phyloP scores from a whole-genome alignment of 2,797 vertebrate species.

The Danio albolineatus region DNA sequence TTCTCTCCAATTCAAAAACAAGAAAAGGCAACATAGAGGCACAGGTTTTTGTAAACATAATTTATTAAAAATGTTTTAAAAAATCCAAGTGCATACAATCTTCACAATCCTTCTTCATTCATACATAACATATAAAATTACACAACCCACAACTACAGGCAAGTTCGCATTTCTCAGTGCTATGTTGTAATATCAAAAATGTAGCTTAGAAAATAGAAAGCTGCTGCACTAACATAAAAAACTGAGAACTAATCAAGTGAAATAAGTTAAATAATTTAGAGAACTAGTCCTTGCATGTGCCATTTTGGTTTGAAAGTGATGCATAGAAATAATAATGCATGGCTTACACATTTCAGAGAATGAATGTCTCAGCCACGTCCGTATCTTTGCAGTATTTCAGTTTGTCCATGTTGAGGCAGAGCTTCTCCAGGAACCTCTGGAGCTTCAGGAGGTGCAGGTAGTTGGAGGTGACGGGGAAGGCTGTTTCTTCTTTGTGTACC shows the following conservation, averaged over 20 bases:
- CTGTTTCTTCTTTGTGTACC: not conserved
- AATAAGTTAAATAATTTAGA: slow-evolving; percentile 39
- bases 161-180: slow-evolving; percentile 25
- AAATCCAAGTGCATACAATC: not conserved
- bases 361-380: not conserved
- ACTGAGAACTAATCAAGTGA: not conserved
- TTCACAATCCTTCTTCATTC: not conserved
- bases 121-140: slow-evolving; percentile 10
- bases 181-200: slow-evolving; percentile 5
- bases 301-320: slow-evolving; percentile 18
- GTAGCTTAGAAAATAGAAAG: slow-evolving; percentile 14
- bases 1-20: not conserved
- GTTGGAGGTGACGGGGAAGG: slow-evolving; percentile 61
- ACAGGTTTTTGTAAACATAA: not conserved
- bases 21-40: not conserved
- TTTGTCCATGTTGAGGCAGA: slow-evolving; percentile 65
- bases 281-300: slow-evolving; percentile 44
- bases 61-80: slow-evolving; percentile 7
- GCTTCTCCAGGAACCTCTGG: slow-evolving; percentile 68
- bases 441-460: slow-evolving; percentile 61
- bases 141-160: slow-evolving; percentile 14
- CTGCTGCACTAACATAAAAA: not conserved
- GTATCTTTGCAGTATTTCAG: slow-evolving; percentile 69
- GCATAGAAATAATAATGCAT: slow-evolving; percentile 18
- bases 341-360: slow-evolving; percentile 24